Evolutionary conservation across 2,888 invertebrate genomes (phyloP).

Genomic region (Netelia fuscicornis): DNA sequence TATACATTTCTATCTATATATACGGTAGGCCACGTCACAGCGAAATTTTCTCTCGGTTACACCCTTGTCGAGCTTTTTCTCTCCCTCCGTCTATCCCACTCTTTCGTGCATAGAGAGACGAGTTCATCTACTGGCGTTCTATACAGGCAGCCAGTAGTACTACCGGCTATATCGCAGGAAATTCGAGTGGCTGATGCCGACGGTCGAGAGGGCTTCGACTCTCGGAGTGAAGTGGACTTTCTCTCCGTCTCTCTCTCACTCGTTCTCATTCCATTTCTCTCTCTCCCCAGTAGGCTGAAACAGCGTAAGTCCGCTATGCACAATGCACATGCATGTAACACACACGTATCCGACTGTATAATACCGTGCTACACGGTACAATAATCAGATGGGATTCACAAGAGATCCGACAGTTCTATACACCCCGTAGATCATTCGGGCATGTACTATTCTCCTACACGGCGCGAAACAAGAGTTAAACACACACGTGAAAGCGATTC

Average conservation of each 20-base stretch:
- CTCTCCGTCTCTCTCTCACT: not conserved
- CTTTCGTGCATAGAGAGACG: no score
- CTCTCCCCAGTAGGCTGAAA: not conserved
- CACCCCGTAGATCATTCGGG: conserved; percentile 43
- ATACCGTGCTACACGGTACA: conserved; percentile 38
- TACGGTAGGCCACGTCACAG: conserved; percentile 24
- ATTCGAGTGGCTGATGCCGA: conserved; percentile 57
- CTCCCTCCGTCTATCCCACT: conserved; percentile 4
- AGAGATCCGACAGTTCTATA: conserved; percentile 31
- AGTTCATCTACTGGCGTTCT: conserved; percentile 27
- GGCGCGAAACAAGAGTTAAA: conserved; percentile 19
- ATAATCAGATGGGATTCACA: conserved; percentile 43
- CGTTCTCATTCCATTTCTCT: no score
- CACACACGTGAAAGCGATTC: not conserved
- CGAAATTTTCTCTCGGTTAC: conserved; percentile 45
- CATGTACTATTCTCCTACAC: conserved; percentile 22
- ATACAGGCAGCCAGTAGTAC: conserved; percentile 10
- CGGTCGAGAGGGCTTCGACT: conserved; percentile 53
- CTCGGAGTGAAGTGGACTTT: conserved; percentile 30
- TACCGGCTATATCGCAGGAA: conserved; percentile 25
- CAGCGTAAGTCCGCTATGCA: conserved; percentile 3
- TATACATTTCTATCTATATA: conserved; percentile 7
- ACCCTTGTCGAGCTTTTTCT: not conserved
- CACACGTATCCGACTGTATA: conserved; percentile 6
- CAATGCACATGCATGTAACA: not conserved